Evolutionary conservation across 2,888 invertebrate species (phyloP), one percentile per base, ranked within the genome.

Genomic region (Oscheius sp.): DNA sequence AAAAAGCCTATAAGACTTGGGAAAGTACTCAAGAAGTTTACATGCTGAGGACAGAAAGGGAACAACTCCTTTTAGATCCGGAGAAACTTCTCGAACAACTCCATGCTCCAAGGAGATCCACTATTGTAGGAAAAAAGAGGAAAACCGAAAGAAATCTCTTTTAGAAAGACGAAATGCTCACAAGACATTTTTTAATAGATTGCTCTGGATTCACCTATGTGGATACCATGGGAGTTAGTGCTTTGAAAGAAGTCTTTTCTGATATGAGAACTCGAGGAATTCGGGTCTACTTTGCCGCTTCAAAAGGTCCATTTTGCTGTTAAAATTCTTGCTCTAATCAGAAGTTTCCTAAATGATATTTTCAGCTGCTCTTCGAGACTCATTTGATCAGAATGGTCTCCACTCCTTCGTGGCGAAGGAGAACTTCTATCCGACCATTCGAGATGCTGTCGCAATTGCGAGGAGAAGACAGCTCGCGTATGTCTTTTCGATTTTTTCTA

Each of bases 131-230:
- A 39, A 12, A 25, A 3, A 37, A n/a, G 2, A 39, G 52, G 58
- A 3, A 39, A 0, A 25, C 2, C 3, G 15, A 20, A 1, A 42
- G 61, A 46, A 2, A 50, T 45, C 4, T 48, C 52, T 17, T 37
- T 37, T 42, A 61, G 58, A 17, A 17, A 6, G 27, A 39, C n/a
- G 58, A 58, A 4, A 71, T 52, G 72, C 37, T 23, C 53, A 64
- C 63, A 42, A 73, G 80, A 0, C 84, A 85, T 55, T 83, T 85
- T 52, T 74, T 85, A 50, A 79, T 86, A 58, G 86, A 86, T 65
- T 86, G 86, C 50, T 83, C 84, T 25, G 86, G 84, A 17, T 84
- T 86, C 71, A 86, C 86, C 10, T 85, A 84, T 50, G 84, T 86
- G 31, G 86, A 86, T 58, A 78, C 76, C 64, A 86, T 86, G 85